Percentiles rank a stretch among this genome's conserved stretches.
phyloP scores from a whole-genome alignment of 2,888 invertebrate species.

The Nomada goodeniana region DNA sequence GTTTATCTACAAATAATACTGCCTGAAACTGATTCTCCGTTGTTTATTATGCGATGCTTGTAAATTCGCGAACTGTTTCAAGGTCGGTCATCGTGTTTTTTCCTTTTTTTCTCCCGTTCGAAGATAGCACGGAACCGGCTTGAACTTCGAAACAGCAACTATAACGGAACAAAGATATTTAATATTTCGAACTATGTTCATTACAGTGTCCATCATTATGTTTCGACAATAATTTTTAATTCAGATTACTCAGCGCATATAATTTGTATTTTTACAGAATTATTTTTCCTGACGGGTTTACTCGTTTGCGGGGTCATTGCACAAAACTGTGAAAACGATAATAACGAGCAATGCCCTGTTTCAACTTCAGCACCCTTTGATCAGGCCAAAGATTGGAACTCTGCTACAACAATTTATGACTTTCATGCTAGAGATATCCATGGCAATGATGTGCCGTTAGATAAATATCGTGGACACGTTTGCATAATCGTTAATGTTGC shows the following conservation, averaged over 20 bases:
- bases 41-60: background rate
- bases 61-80: background rate
- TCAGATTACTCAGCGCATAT: background rate
- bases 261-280: slow-evolving; percentile 16
- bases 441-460: slow-evolving; percentile 91
- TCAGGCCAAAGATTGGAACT: slow-evolving; percentile 86
- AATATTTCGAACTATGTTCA: background rate
- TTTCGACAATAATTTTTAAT: background rate
- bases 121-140: slow-evolving; percentile 23
- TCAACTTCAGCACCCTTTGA: slow-evolving; percentile 64
- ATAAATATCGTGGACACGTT: slow-evolving; percentile 92
- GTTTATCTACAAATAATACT: background rate
- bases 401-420: slow-evolving; percentile 90
- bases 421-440: slow-evolving; percentile 93
- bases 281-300: slow-evolving; percentile 13
- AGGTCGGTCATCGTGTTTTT: background rate
- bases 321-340: slow-evolving; percentile 33
- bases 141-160: background rate
- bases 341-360: slow-evolving; percentile 25
- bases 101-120: background rate
- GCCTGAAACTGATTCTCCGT: background rate
- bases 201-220: background rate
- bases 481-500: slow-evolving; percentile 95
- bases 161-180: background rate
- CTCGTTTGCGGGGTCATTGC: slow-evolving; percentile 10